phyloP scores from a whole-genome alignment of 2,113 vertebrate genomes.

The Percina caprodes region DNA sequence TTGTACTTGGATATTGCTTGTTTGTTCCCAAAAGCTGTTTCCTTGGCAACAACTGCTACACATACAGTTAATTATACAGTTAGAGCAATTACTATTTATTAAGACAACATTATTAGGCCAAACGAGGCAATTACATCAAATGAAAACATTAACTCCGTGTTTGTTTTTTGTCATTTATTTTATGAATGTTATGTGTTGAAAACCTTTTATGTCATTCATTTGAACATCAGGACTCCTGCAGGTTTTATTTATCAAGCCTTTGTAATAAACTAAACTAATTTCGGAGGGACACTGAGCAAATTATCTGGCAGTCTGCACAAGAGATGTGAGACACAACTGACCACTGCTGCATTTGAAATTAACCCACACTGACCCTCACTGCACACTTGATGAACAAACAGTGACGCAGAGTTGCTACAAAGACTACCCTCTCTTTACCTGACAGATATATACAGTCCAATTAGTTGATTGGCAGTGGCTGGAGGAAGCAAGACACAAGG shows the following conservation, averaged over 20 bases:
- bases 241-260: constrained; percentile 1
- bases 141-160: neutral
- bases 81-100: neutral
- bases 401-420: neutral
- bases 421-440: constrained; percentile 12
- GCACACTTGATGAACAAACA: constrained; percentile 30
- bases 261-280: constrained; percentile 29
- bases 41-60: neutral
- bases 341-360: constrained; percentile 29
- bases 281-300: constrained; percentile 21
- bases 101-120: neutral
- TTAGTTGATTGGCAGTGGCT: constrained; percentile 63
- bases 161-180: constrained; percentile 1
- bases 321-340: neutral
- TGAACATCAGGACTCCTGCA: neutral
- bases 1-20: neutral
- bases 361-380: constrained; percentile 15
- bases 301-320: constrained; percentile 8
- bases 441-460: constrained; percentile 32
- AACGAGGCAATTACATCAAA: neutral
- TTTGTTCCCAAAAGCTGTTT: constrained; percentile 7
- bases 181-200: neutral
- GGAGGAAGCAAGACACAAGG: constrained; percentile 46
- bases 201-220: neutral
- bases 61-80: neutral